These are phyloP conservation scores for Phoenicopterus ruber DNA, from an alignment of 2,113 vertebrate genomes.

Conservation along the genomic window DNA sequence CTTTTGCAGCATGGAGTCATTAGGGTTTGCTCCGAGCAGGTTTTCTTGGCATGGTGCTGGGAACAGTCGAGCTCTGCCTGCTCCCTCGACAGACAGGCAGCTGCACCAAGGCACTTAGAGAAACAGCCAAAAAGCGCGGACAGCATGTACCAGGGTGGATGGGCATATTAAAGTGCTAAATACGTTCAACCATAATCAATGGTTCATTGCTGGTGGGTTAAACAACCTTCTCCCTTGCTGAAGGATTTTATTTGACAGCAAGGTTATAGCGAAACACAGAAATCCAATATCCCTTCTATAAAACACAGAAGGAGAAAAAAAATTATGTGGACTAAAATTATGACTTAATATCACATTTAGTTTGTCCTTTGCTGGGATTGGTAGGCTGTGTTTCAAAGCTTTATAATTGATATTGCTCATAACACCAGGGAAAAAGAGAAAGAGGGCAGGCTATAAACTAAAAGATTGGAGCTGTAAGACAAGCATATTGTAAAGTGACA, in stretches of 20 bases:
- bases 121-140: background rate
- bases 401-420: constrained; percentile 54
- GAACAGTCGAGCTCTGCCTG: background rate
- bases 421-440: constrained; percentile 36
- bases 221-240: constrained; percentile 6
- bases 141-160: background rate
- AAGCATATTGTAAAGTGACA: background rate
- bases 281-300: constrained; percentile 57
- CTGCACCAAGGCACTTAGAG: background rate
- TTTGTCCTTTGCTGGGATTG: constrained; percentile 51
- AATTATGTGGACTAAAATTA: constrained; percentile 34
- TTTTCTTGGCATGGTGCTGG: background rate
- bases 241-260: constrained; percentile 59
- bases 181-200: background rate
- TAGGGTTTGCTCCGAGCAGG: background rate
- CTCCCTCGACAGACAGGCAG: background rate
- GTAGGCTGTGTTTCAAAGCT: constrained; percentile 43
- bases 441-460: constrained; percentile 1
- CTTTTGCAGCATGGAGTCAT: background rate
- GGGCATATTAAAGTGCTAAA: background rate
- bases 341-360: constrained; percentile 49
- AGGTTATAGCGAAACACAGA: constrained; percentile 53
- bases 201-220: constrained; percentile 36
- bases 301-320: constrained; percentile 47
- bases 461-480: constrained; percentile 8